These are phyloP conservation scores for Melanotaenia boesemani DNA, from an alignment of 2,797 vertebrate genomes.

Conservation along the genomic window DNA sequence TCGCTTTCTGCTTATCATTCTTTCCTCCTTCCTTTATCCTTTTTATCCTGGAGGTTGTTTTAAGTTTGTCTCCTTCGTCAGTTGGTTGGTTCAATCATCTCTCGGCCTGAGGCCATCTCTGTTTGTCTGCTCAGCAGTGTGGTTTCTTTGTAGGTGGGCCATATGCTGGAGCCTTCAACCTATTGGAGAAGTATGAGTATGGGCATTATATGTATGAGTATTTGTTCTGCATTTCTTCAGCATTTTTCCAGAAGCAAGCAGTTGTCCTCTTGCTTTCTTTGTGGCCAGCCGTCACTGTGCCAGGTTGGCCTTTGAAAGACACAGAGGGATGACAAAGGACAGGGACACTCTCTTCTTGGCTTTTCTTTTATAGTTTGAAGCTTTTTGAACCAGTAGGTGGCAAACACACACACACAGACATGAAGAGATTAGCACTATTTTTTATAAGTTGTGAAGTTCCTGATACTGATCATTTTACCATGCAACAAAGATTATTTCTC, in stretches of 20 bases:
- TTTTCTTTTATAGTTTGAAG: constrained; percentile 22
- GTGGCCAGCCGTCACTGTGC: constrained; percentile 34
- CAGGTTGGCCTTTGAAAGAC: constrained; percentile 54
- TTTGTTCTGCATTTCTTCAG: constrained; percentile 37
- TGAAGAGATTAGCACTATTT: background rate
- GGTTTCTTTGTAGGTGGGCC: constrained; percentile 54
- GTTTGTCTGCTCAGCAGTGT: constrained; percentile 56
- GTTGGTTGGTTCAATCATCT: constrained; percentile 40
- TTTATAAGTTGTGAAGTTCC: constrained; percentile 21
- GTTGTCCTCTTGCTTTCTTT: constrained; percentile 23
- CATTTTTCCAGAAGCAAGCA: constrained; percentile 32
- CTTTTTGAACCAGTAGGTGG: constrained; percentile 29
- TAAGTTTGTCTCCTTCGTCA: constrained; percentile 50
- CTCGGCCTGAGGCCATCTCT: constrained; percentile 51
- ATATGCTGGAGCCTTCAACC: constrained; percentile 20
- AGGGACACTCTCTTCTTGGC: constrained; percentile 10
- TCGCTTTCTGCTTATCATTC: constrained; percentile 30
- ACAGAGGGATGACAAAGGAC: constrained; percentile 26
- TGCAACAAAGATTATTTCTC: constrained; percentile 59
- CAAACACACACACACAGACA: background rate
- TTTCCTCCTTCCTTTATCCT: constrained; percentile 50
- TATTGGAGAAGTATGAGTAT: constrained; percentile 18
- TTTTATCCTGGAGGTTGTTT: constrained; percentile 55
- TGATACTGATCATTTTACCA: constrained; percentile 30
- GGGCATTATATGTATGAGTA: background rate